Percentiles rank a stretch among this genome's conserved stretches.
These are phyloP conservation scores for Bursaphelenchus okinawaensis DNA, from an alignment of 2,888 invertebrate genomes.

Conservation along the genomic window DNA sequence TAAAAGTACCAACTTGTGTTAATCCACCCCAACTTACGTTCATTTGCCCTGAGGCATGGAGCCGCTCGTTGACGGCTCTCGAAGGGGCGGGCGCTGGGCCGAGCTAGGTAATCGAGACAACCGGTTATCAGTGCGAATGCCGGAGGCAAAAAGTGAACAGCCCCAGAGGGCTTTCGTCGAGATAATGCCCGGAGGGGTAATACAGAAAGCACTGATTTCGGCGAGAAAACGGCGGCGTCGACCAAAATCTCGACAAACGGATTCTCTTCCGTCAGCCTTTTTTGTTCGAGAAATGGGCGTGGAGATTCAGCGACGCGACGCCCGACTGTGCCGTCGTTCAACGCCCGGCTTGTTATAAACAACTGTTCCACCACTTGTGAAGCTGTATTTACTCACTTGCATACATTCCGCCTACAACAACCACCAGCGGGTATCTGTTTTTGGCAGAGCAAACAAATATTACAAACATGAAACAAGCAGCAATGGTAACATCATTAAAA, in stretches of 20 bases:
- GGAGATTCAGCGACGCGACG: neutral
- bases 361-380: neutral
- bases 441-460: no score
- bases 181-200: neutral
- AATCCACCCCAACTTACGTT: no score
- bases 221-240: neutral
- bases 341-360: neutral
- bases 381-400: no score
- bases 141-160: constrained; percentile 3
- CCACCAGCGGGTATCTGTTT: no score
- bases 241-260: neutral
- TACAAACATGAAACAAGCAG: no score
- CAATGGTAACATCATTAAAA: no score
- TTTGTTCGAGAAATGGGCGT: neutral
- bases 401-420: no score
- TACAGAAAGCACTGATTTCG: neutral
- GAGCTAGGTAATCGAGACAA: neutral
- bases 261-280: neutral
- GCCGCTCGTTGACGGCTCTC: neutral
- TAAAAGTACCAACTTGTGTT: no score
- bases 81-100: neutral
- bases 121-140: constrained; percentile 1
- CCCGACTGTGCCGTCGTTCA: neutral
- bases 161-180: neutral
- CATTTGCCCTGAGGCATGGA: no score